A percentile compares a stretch with the other conserved stretches of the same genome.
Evolutionary conservation across 2,797 vertebrate species (phyloP).

Genomic region (Dendrocincla fuliginosa): DNA sequence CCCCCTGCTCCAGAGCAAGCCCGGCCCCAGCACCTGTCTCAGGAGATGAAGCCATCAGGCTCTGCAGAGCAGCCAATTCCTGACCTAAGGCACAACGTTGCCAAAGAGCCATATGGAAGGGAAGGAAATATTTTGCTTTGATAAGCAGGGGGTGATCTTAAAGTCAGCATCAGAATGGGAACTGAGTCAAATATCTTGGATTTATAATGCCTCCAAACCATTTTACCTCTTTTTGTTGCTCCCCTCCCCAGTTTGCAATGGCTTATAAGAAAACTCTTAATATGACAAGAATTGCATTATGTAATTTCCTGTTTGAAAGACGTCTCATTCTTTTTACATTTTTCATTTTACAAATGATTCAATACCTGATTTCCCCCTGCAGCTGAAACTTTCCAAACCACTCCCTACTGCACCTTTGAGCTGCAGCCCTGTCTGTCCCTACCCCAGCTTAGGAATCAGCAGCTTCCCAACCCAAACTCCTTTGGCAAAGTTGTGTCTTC

Average conservation of each 20-base stretch:
- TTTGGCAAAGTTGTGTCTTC: not conserved
- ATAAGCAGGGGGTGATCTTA: not conserved
- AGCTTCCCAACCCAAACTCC: not conserved
- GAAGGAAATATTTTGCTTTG: conserved; percentile 12
- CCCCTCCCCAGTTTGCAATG: not conserved
- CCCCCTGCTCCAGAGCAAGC: not conserved
- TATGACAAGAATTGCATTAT: not conserved
- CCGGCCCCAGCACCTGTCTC: not conserved
- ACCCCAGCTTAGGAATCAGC: not conserved
- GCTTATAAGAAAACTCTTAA: not conserved
- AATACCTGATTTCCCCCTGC: not conserved
- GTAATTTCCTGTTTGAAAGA: not conserved
- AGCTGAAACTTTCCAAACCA: not conserved
- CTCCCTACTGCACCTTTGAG: not conserved
- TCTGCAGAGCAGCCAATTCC: not conserved
- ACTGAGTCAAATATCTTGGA: not conserved
- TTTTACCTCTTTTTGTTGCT: not conserved
- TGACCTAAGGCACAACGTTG: not conserved
- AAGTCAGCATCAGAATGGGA: not conserved
- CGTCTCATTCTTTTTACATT: not conserved
- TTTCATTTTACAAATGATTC: not conserved
- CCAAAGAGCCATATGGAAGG: conserved; percentile 30
- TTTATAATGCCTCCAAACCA: not conserved
- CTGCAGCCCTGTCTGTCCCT: not conserved
- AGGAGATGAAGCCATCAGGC: not conserved